Evolutionary conservation across 2,113 vertebrate genomes (phyloP), one percentile per base, ranked within the genome.

Genomic region (Morphnarchus princeps): DNA sequence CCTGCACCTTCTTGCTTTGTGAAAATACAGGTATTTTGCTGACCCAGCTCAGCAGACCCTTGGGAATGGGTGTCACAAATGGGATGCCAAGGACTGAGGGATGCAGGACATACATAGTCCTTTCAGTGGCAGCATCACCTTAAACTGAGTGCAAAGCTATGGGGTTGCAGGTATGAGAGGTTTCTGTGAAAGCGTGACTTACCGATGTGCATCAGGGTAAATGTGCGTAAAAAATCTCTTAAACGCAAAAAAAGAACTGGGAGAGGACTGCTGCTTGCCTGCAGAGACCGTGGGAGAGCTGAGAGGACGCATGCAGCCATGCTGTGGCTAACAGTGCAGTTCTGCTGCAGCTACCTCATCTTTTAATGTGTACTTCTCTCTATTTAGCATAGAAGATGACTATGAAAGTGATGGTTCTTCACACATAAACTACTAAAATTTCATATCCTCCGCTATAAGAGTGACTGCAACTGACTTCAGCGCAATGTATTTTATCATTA

Each of bases 21-120:
- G 18, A 25, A n/a, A 52, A 7, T 4, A 19, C 26, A 80, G 43
- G 8, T 67, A 12, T 79, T 93, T 59, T 78, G 13, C 34, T 19
- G n/a, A 13, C 28, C 13, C 17, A 3, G 29, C 6, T 50, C 42
- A 69, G 34, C 13, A 32, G 26, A 43, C 6, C 16, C 22, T 7
- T 50, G 62, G 28, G n/a, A 3, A 19, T 0, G 3, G 29, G 2
- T 38, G 34, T 54, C 61, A 66, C 28, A 9, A 50, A 42, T 19
- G 0, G 3, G 34, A 16, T 36, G 20, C 6, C 16, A 40, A 25
- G 14, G n/a, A 20, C 16, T 29, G 52, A 5, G 25, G 29, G 13
- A 31, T 34, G 13, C 25, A 67, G 57, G 65, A n/a, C 7, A 0
- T 1, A n/a, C 7, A 0, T 1, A 10, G 9, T 29, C 15, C 19